These are phyloP conservation scores for Caprella mutica DNA, from an alignment of 2,888 invertebrate species.

Conservation along the genomic window DNA sequence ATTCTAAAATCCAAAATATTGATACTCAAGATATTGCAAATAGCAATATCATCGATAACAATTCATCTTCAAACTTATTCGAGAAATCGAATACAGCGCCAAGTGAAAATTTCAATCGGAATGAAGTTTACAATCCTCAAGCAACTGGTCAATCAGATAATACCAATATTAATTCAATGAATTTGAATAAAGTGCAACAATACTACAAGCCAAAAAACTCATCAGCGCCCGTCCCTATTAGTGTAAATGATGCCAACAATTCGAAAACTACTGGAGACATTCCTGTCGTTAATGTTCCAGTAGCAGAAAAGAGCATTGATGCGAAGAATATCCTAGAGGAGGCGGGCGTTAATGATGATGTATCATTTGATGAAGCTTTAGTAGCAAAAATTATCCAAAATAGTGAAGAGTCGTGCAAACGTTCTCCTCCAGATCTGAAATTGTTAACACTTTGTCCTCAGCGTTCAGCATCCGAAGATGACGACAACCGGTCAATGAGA, in stretches of 20 bases:
- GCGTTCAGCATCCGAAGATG: constrained; percentile 47
- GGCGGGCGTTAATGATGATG: constrained; percentile 34
- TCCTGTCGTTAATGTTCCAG: too few relatives aligned
- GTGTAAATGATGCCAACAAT: constrained; percentile 14
- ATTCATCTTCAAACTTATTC: too few relatives aligned
- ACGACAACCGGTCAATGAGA: constrained; percentile 74
- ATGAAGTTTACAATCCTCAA: too few relatives aligned
- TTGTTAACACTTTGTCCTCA: constrained; percentile 35
- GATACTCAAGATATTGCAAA: too few relatives aligned
- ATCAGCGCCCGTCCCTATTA: constrained; percentile 33
- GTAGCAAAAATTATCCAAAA: constrained; percentile 16
- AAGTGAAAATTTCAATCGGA: too few relatives aligned
- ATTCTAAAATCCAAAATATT: too few relatives aligned
- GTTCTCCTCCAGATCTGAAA: constrained; percentile 26
- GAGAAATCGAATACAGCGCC: too few relatives aligned
- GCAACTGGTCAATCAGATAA: too few relatives aligned
- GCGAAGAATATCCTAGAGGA: constrained; percentile 23
- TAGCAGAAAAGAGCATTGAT: too few relatives aligned
- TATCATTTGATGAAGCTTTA: constrained; percentile 20
- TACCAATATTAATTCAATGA: too few relatives aligned
- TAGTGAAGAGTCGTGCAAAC: constrained; percentile 15
- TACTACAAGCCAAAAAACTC: constrained; percentile 31
- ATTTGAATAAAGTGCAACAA: not conserved
- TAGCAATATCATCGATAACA: too few relatives aligned
- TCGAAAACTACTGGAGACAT: too few relatives aligned